Evolutionary conservation across 2,113 vertebrate genomes (phyloP), one percentile per base, ranked within the genome.

Genomic region (Sylvia atricapilla): DNA sequence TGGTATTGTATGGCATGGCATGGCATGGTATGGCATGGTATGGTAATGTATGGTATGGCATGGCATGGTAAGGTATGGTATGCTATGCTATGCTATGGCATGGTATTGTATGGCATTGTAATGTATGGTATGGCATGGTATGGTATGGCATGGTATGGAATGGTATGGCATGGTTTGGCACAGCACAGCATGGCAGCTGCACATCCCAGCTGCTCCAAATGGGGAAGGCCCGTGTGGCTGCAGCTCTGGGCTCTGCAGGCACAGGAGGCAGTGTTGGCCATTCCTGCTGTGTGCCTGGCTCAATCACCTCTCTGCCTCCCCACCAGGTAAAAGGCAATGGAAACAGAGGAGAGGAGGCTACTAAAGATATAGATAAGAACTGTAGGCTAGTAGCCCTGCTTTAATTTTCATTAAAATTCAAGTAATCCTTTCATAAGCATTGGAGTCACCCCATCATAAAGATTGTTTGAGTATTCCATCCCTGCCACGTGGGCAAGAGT

Each of bases 111-210:
- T 46, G 44, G 44, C 66, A 79, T 1, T 10, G 28, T 35, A 8
- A 2, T 25, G 28, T 31, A 68, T 47, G 46, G 46, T 21, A 23
- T 11, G 46, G 44, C 17, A 28, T 24, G n/a, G 43, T 55, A 53
- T 1, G 11, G 31, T n/a, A 6, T 1, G 11, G 28, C 41, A 8
- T 2, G n/a, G 30, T 35, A 64, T 1, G 12, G 25, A 35, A 8
- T 2, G 30, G 28, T 35, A 60, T 0, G 11, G 28, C 41, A 8
- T 2, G 27, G 30, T 35, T 60, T 0, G 9, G 30, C 41, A 8
- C 1, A 41, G 47, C 68, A 72, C 0, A 8, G 31, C 44, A 9
- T 1, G 35, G 31, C 37, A 72, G 1, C 41, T 31, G 52, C 21
- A 15, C 33, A 11, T 15, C 22, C 75, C 76, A 50, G 17, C 27